Base-by-base conservation (phyloP, 2,797 vertebrate genomes). In the Coreius guichenoti region DNA sequence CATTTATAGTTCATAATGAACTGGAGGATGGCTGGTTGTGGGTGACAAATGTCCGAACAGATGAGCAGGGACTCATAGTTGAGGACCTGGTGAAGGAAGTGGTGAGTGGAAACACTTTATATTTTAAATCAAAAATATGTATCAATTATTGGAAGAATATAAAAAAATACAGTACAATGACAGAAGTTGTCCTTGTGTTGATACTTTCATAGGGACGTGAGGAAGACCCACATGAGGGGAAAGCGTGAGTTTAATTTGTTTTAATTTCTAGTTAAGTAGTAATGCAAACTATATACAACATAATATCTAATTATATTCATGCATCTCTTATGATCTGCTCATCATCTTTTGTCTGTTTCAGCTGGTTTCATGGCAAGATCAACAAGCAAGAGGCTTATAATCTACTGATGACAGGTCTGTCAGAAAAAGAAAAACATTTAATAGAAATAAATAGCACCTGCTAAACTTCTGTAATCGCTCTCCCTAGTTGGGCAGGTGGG, bases 1-100 rank as follows among this genome's bases (percentile, higher is more conserved):
- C 99, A 97, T 99, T 99, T 95, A 99, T 99, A 94, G 98, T 99
- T 93, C 98, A 99, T 94, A 99, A 99, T 29, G 98, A 99, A 93
- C 94, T 99, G 93, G 98, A 99, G 87, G 98, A 99, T 89, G 98
- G 98, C 88, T 99, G 98, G 98, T 98, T 99, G 97, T 99, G 98
- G 98, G 98, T 98, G 90, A 97, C 97, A 87, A 99, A 99, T 72
- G 95, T 99, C 51, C 95, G 98, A 85, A 99, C 98, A 51, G 97
- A 98, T 92, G 98, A 99, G 84, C 97, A 99, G 92, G 98, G 98
- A 86, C 98, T 99, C 88, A 99, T 99, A 88, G 98, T 99, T 87
- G 97, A 98, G 92, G 98, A 99, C 90, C 93, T 99, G 47, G 97
- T 99, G 82, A 97, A 97, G 91, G 98, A 99, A 90, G 98, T 99